phyloP scores from a whole-genome alignment of 2,888 invertebrate species.

The Sericinus montela region DNA sequence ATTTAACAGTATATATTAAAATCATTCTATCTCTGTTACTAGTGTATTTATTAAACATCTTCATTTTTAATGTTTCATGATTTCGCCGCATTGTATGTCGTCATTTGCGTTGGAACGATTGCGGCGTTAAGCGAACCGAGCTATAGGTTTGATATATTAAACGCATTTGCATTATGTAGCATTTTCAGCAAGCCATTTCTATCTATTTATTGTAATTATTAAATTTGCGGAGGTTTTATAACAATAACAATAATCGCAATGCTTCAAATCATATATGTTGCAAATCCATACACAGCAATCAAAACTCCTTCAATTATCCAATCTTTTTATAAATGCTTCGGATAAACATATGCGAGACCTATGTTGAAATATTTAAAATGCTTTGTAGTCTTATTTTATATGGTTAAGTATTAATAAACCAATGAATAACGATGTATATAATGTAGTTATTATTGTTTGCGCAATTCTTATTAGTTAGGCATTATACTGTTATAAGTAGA shows the following conservation, averaged over 20 bases:
- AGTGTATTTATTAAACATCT: constrained; percentile 38
- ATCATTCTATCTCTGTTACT: background rate
- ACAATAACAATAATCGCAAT: constrained; percentile 16
- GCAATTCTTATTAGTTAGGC: background rate
- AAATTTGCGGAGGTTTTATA: constrained; percentile 19
- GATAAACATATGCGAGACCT: constrained; percentile 7
- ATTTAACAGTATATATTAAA: background rate
- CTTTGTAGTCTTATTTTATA: constrained; percentile 6
- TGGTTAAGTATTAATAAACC: background rate
- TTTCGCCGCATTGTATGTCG: constrained; percentile 60
- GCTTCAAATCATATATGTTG: constrained; percentile 30
- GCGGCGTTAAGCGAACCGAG: constrained; percentile 68
- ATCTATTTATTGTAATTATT: constrained; percentile 20
- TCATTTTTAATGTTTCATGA: constrained; percentile 75
- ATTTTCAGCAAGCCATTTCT: constrained; percentile 39
- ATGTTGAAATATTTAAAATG: constrained; percentile 2
- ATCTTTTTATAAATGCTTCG: constrained; percentile 1
- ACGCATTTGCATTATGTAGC: constrained; percentile 67
- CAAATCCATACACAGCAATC: constrained; percentile 26
- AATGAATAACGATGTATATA: background rate
- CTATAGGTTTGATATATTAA: constrained; percentile 76
- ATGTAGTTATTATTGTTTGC: background rate
- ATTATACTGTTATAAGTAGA: too few relatives aligned
- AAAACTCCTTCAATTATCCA: too few relatives aligned
- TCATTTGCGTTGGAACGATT: constrained; percentile 55